phyloP scores from a whole-genome alignment of 2,797 vertebrate genomes.

The Xiphophorus birchmanni region DNA sequence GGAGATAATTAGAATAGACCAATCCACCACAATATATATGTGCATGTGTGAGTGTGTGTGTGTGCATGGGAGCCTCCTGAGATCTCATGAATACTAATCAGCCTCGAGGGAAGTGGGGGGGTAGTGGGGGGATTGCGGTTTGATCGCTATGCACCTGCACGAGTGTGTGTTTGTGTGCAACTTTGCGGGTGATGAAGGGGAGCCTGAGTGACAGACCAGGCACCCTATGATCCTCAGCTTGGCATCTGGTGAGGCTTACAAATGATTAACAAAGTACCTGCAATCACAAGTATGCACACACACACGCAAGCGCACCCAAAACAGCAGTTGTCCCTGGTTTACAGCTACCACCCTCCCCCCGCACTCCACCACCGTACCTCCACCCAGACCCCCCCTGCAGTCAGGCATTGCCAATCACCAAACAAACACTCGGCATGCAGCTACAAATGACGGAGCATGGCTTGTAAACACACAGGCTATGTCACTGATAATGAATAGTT shows the following conservation, averaged over 20 bases:
- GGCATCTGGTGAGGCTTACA: constrained; percentile 76
- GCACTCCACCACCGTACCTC: constrained; percentile 19
- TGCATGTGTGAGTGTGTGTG: constrained; percentile 36
- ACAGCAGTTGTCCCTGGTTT: constrained; percentile 52
- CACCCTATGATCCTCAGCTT: constrained; percentile 55
- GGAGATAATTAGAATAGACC: constrained; percentile 82
- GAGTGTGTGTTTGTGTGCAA: constrained; percentile 44
- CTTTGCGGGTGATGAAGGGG: constrained; percentile 41
- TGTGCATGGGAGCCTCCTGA: constrained; percentile 62
- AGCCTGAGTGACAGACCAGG: constrained; percentile 69
- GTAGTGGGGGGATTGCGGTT: constrained; percentile 28
- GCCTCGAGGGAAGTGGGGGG: constrained; percentile 55
- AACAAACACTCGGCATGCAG: constrained; percentile 30
- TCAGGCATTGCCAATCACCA: constrained; percentile 45
- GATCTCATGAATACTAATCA: constrained; percentile 83
- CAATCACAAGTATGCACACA: constrained; percentile 41
- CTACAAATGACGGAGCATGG: constrained; percentile 34
- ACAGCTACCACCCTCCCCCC: constrained; percentile 21
- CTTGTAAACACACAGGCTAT: constrained; percentile 71
- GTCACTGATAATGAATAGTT: constrained; percentile 78
- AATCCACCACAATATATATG: constrained; percentile 71
- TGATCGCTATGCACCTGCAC: constrained; percentile 63
- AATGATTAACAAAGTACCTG: constrained; percentile 78
- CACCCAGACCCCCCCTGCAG: constrained; percentile 21
- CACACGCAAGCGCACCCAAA: constrained; percentile 15